Evolutionary conservation across 2,797 vertebrate genomes (phyloP).

Genomic region (Alcedo quadribrachys): DNA sequence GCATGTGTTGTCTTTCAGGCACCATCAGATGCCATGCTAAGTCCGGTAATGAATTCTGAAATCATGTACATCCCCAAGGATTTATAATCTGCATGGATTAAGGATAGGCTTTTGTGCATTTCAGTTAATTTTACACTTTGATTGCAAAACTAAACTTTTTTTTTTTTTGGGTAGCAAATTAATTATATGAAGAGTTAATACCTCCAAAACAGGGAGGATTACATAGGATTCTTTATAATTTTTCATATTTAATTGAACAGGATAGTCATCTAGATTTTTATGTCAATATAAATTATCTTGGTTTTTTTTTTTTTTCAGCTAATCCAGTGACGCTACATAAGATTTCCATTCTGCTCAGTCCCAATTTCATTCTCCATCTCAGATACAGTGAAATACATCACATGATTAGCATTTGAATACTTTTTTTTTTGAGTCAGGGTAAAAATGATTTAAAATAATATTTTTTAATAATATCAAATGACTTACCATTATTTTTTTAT

Average conservation of each 20-base stretch:
- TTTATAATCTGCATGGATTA: not conserved
- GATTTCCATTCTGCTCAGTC: not conserved
- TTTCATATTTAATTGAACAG: not conserved
- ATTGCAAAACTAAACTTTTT: not conserved
- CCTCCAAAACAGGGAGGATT: not conserved
- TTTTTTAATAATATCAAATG: conserved; percentile 3
- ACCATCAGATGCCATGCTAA: not conserved
- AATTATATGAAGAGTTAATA: not conserved
- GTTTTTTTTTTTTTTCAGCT: not conserved
- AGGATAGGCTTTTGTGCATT: not conserved
- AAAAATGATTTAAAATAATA: not conserved
- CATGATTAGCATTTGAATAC: not conserved
- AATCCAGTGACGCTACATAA: not conserved
- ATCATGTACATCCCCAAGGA: not conserved
- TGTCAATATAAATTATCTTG: not conserved
- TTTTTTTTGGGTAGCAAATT: not conserved
- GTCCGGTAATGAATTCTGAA: not conserved
- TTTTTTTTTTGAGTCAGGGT: not conserved
- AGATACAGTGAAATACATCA: not conserved
- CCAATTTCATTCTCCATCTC: not conserved
- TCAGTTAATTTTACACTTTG: not conserved
- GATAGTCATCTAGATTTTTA: not conserved
- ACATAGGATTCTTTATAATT: not conserved
- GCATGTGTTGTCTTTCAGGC: not conserved
- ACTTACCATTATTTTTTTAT: not conserved